A percentile compares a stretch with the other conserved stretches of the same genome.
Conservation (phyloP, 2,113 vertebrate genomes). For the Ondatra zibethicus region DNA sequence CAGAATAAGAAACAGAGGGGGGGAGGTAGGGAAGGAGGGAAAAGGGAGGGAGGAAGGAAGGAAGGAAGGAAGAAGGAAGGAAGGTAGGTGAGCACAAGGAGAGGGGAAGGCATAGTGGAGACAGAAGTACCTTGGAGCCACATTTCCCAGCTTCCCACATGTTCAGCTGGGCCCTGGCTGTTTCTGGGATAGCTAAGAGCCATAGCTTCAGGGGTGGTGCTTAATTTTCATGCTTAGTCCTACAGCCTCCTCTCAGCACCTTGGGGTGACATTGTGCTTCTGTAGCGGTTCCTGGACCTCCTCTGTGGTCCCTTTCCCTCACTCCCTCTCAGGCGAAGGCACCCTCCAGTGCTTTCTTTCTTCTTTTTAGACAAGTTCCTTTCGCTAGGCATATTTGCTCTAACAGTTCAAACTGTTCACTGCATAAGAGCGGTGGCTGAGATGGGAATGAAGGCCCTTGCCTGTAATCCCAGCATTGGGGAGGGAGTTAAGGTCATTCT, state of each 20-base stretch:
- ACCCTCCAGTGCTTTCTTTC: background rate
- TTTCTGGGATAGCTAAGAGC: background rate
- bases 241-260: background rate
- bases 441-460: accelerated
- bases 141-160: background rate
- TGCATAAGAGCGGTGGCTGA: background rate
- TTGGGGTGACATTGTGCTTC: background rate
- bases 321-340: background rate
- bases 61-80: too few relatives aligned
- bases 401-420: background rate
- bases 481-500: background rate
- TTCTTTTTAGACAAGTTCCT: background rate
- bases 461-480: background rate
- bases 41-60: too few relatives aligned
- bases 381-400: background rate
- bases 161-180: background rate
- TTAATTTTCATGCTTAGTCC: background rate
- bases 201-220: background rate
- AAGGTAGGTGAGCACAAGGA: background rate
- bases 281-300: background rate
- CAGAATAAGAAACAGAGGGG: too few relatives aligned
- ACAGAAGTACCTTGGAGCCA: background rate
- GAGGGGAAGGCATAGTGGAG: background rate
- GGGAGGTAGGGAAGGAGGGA: too few relatives aligned
- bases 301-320: background rate